Evolutionary conservation across 2,113 vertebrate species (phyloP), one percentile per base, ranked within the genome.

Genomic region (Panurus biarmicus): DNA sequence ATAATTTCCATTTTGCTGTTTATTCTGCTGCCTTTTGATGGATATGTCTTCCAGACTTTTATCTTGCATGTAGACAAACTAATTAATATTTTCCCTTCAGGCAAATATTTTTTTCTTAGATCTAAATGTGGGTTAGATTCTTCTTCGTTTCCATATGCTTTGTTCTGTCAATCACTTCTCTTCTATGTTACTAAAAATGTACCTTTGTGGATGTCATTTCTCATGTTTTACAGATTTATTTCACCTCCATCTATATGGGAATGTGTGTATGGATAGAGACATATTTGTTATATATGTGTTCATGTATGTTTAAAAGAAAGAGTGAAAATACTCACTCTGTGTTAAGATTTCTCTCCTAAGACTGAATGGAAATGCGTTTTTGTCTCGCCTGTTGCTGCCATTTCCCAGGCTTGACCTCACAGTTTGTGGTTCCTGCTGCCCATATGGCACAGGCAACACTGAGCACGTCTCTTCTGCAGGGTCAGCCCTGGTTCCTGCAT

Each of bases 91-190:
- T 98, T 98, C 97, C 98, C 98, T 98, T 98, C 98, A 98, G 98
- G 98, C 98, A 99, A 99, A 99, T 99, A 98, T 99, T 98, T 99
- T 98, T 98, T 99, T 98, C 98, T 99, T 98, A 98, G 98, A 98
- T 98, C 98, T 99, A 98, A 99, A 98, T 98, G 98, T 98, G 98
- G 97, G 98, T 98, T 98, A 98, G 98, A 98, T 98, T 98, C 97
- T 97, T 98, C 96, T 98, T 97, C 94, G 85, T 98, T 98, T 98
- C 98, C 98, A 98, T 98, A 98, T 98, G 98, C 98, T 99, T 98
- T 98, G 97, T 98, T 98, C 98, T 99, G 98, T 98, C 98, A 99
- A 98, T 99, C 98, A 98, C 97, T 94, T 91, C 90, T 88, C 84
- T 96, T 97, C 95, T 96, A 94, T 96, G 97, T 97, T 98, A 96